These are phyloP conservation scores for Tetragnatha versicolor DNA, from an alignment of 1,140 invertebrate genomes.

Conservation along the genomic window DNA sequence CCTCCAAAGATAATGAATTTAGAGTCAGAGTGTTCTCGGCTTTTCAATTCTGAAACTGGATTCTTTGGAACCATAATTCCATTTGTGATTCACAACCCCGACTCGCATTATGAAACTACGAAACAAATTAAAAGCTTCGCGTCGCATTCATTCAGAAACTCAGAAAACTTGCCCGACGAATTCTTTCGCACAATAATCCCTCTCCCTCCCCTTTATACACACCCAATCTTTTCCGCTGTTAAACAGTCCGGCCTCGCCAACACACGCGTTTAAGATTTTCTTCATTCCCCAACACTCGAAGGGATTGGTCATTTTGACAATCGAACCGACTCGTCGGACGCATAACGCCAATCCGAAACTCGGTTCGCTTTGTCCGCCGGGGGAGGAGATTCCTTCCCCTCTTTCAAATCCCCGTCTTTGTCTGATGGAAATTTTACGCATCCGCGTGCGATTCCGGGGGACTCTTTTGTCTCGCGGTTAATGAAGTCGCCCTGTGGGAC, in stretches of 20 bases:
- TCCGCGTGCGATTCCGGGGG: constrained; percentile 27
- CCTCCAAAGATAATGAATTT: too few relatives aligned
- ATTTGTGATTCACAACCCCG: too few relatives aligned
- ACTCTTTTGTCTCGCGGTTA: constrained; percentile 36
- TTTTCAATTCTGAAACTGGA: too few relatives aligned
- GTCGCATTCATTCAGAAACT: too few relatives aligned
- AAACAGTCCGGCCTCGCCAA: not conserved
- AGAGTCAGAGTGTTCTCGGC: too few relatives aligned
- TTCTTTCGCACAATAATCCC: too few relatives aligned
- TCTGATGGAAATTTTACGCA: constrained; percentile 15
- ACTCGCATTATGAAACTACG: too few relatives aligned
- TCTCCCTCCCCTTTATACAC: too few relatives aligned
- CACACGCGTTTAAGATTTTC: constrained; percentile 24
- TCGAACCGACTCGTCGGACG: not conserved
- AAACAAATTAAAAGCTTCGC: too few relatives aligned
- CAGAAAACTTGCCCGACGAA: too few relatives aligned
- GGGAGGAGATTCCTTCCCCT: not conserved
- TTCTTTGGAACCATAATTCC: too few relatives aligned
- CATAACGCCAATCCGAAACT: not conserved
- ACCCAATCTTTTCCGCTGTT: not conserved
- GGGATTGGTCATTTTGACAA: constrained; percentile 40
- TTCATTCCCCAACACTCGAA: not conserved
- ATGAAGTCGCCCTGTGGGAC: constrained; percentile 23
- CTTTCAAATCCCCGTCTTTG: constrained; percentile 8
- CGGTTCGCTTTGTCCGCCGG: not conserved